Evolutionary conservation across 2,113 vertebrate genomes (phyloP), one percentile per base, ranked within the genome.

Genomic region (Albula glossodonta): DNA sequence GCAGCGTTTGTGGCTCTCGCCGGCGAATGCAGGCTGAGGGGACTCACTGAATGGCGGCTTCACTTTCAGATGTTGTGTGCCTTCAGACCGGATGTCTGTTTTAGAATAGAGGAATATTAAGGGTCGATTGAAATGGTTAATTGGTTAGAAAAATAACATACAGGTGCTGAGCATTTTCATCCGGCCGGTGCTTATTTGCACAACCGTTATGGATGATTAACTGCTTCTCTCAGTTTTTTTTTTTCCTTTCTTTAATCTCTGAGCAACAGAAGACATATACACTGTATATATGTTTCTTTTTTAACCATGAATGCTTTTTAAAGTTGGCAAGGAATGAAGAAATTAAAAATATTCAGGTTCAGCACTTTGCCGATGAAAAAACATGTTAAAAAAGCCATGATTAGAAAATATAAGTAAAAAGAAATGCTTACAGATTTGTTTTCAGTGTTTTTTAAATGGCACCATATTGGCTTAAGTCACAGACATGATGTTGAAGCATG

Each of bases 391-490:
- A 74, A 74, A 66, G 84, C 60, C 78, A 85, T 22, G 22, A 66
- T 66, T 19, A 22, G 17, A 66, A 66, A 66, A 66, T 66, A 60
- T 19, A 66, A 66, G 22, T 66, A 66, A 66, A 80, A 81, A 17
- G 48, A 81, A 85, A 66, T 51, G 56, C 51, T 53, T 78, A 0
- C 5, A 63, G 52, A 85, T 85, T 80, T 53, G 80, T 19, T 66
- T 66, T 66, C 17, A 66, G 60, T 66, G 31, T 81, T 53, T 78
- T 85, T 81, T 1, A 85, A 78, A 81, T 85, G 70, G 31, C 84
- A 81, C 84, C 22, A 51, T 53, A 81, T 31, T 81, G 49, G 41
- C 77, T 85, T 53, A 17, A 51, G 22, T 63, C 84, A 66, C 82
- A 49, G n/a, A 70, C 15, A 5, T 78, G 80, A 81, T 66, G 50